Conservation (phyloP, 2,888 invertebrate genomes). For the Synergus japonicus region DNA sequence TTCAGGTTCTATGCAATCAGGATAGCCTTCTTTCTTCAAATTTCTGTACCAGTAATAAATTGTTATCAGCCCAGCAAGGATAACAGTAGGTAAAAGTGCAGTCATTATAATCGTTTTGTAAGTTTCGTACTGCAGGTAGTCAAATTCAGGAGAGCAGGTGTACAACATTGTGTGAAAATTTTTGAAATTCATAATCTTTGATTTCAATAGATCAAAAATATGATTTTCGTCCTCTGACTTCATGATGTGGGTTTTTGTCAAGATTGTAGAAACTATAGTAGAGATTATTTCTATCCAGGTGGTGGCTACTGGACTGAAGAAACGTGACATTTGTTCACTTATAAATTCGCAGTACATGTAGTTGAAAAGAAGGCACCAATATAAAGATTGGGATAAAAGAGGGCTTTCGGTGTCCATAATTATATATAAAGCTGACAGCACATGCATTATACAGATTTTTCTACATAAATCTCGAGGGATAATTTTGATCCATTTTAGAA, state of each 20-base stretch:
- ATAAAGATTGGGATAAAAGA: constrained; percentile 79
- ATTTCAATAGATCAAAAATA: constrained; percentile 84
- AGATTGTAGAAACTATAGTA: constrained; percentile 61
- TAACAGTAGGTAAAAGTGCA: constrained; percentile 80
- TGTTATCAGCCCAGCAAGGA: constrained; percentile 77
- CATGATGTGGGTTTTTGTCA: constrained; percentile 61
- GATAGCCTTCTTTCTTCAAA: constrained; percentile 65
- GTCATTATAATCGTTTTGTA: constrained; percentile 79
- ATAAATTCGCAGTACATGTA: constrained; percentile 59
- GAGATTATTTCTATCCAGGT: constrained; percentile 63
- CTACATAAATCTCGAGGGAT: constrained; percentile 77
- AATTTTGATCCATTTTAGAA: constrained; percentile 82
- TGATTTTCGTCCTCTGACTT: constrained; percentile 81
- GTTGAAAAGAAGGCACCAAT: constrained; percentile 77
- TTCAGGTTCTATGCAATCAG: constrained; percentile 79
- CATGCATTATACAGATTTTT: constrained; percentile 64
- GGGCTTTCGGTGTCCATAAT: constrained; percentile 76
- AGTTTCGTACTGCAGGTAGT: constrained; percentile 82
- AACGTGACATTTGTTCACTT: constrained; percentile 50
- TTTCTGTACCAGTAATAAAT: constrained; percentile 76
- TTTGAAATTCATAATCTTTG: constrained; percentile 84
- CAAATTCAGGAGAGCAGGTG: constrained; percentile 88
- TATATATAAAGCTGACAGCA: constrained; percentile 54
- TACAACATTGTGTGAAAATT: constrained; percentile 89
- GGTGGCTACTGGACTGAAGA: constrained; percentile 53